Percentiles rank a stretch among this genome's conserved stretches.
Conservation (phyloP, 2,888 invertebrate species). For the Drosophila pegasa region DNA sequence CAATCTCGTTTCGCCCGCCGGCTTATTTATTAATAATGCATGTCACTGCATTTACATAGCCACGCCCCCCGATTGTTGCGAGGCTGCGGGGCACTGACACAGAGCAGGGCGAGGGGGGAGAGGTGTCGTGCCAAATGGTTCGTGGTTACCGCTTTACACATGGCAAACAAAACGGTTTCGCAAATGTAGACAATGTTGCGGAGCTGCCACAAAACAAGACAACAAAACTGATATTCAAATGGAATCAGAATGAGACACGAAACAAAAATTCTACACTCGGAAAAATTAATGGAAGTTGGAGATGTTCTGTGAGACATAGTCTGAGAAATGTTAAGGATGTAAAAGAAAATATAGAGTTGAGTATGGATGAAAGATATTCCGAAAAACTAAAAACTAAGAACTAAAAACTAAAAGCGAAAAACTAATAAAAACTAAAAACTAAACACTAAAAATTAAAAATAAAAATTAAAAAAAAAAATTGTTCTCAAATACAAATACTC, state of each 20-base stretch:
- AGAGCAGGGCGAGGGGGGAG: too few relatives aligned
- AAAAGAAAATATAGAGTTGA: neutral
- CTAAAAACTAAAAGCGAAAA: too few relatives aligned
- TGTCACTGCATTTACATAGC: constrained; percentile 52
- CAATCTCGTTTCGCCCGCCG: constrained; percentile 1
- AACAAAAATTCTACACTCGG: constrained; percentile 7
- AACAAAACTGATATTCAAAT: constrained; percentile 17
- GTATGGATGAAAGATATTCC: neutral
- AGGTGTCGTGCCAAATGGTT: constrained; percentile 29
- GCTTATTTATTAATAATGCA: constrained; percentile 63
- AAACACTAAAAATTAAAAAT: too few relatives aligned
- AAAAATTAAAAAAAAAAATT: neutral
- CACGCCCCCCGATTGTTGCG: neutral
- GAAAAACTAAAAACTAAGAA: too few relatives aligned
- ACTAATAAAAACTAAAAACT: too few relatives aligned
- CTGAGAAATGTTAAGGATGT: neutral
- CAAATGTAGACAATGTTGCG: constrained; percentile 50
- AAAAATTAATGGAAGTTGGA: neutral
- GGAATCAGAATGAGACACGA: constrained; percentile 13
- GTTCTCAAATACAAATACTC: neutral
- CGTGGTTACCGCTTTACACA: constrained; percentile 49
- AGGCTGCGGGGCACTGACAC: neutral
- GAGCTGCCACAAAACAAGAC: constrained; percentile 32
- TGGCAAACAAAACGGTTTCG: constrained; percentile 53
- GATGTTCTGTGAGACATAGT: neutral